Conservation (phyloP, 2,113 vertebrate genomes). For the Onychostruthus taczanowskii region DNA sequence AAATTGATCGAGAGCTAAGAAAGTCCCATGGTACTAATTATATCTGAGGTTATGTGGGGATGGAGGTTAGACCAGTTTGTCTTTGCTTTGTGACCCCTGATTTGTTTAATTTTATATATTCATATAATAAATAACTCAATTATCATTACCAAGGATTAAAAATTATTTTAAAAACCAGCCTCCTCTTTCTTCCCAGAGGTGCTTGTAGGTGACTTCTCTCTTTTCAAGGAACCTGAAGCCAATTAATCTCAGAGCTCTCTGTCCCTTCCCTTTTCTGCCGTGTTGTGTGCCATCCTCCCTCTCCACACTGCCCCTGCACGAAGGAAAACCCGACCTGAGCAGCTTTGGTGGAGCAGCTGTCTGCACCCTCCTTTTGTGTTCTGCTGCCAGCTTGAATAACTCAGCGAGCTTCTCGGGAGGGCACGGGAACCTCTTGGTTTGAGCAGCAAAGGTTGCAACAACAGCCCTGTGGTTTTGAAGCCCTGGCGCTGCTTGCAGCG, state of each 20-base stretch:
- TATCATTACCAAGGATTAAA: not conserved
- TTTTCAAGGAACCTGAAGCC: not conserved
- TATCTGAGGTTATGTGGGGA: not conserved
- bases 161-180: not conserved
- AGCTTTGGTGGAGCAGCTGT: not conserved
- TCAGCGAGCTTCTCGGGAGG: accelerated
- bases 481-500: accelerated
- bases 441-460: not conserved
- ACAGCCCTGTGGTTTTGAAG: not conserved
- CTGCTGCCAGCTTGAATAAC: not conserved
- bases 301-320: not conserved
- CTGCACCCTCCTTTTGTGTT: not conserved
- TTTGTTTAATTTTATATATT: not conserved
- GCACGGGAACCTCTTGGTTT: not conserved
- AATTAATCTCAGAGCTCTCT: not conserved
- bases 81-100: not conserved
- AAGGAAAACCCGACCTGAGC: not conserved
- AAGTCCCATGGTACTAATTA: not conserved
- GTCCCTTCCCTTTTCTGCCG: not conserved
- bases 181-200: not conserved
- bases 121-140: not conserved
- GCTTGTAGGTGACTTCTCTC: not conserved
- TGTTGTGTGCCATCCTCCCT: not conserved
- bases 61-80: not conserved
- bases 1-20: not conserved